phyloP scores from a whole-genome alignment of 2,888 invertebrate species.

The Oscheius sp. region DNA sequence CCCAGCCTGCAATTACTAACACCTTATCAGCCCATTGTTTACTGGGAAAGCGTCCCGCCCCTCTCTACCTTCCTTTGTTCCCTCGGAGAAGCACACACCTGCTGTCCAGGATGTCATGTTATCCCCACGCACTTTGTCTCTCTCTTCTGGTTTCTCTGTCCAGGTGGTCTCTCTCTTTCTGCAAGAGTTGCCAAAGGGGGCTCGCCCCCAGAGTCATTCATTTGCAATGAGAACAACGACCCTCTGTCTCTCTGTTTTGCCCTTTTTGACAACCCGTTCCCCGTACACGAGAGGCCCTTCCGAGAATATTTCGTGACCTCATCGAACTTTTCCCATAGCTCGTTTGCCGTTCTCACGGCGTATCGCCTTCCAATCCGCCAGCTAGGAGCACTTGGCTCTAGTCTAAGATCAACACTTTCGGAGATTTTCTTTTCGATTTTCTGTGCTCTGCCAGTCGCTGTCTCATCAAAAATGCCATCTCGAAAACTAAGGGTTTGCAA shows the following conservation, averaged over 20 bases:
- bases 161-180: too few species aligned
- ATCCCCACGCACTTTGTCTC: too few species aligned
- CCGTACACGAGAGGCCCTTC: neutral
- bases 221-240: slow-evolving; percentile 18
- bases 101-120: neutral
- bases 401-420: slow-evolving; percentile 15
- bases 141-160: too few species aligned
- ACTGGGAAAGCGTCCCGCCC: too few species aligned
- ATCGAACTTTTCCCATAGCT: slow-evolving; percentile 9
- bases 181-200: neutral
- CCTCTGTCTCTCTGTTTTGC: neutral
- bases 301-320: neutral
- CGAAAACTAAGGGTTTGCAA: slow-evolving; percentile 4
- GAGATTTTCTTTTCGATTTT: neutral
- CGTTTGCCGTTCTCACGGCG: slow-evolving; percentile 35
- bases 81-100: neutral
- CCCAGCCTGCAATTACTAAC: too few species aligned
- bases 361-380: slow-evolving; percentile 31
- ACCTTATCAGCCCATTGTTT: too few species aligned
- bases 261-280: neutral
- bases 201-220: slow-evolving; percentile 3
- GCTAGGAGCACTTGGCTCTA: slow-evolving; percentile 27
- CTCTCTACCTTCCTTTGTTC: too few species aligned
- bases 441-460: too few species aligned
- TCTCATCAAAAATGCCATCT: neutral